Percentiles rank a stretch among this genome's conserved stretches.
These are phyloP conservation scores for Bruchidius siliquastri DNA, from an alignment of 2,888 invertebrate species.

Conservation along the genomic window DNA sequence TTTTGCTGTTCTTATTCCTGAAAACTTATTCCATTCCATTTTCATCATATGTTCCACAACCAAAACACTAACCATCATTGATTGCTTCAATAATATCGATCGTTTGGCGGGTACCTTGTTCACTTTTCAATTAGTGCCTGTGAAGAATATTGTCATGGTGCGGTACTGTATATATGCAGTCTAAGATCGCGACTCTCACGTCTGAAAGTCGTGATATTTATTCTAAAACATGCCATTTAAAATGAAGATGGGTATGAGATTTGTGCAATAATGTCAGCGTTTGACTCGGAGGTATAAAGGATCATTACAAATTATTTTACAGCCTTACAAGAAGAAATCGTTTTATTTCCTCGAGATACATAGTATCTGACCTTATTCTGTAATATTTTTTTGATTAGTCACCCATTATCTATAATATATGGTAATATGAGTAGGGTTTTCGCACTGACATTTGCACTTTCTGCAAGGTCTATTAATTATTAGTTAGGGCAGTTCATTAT, in stretches of 20 bases:
- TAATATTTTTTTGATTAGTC: neutral
- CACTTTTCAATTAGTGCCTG: neutral
- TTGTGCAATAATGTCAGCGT: conserved; percentile 5
- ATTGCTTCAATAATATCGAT: too few relatives aligned
- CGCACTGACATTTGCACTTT: neutral
- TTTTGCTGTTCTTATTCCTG: too few relatives aligned
- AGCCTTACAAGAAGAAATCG: neutral
- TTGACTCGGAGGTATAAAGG: neutral
- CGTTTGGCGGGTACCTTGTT: too few relatives aligned
- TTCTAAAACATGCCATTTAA: conserved; percentile 14
- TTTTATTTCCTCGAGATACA: neutral
- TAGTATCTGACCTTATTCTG: neutral
- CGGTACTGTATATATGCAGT: neutral
- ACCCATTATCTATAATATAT: neutral
- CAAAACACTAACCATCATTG: too few relatives aligned
- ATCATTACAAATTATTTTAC: neutral
- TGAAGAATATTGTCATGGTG: neutral
- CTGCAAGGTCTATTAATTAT: neutral
- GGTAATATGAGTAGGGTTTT: neutral
- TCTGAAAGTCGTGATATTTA: conserved; percentile 8
- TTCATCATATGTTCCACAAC: too few relatives aligned
- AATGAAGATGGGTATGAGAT: conserved; percentile 11
- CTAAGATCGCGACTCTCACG: neutral
- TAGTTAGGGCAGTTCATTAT: neutral
- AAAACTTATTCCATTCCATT: too few relatives aligned